Evolutionary conservation across 2,797 vertebrate genomes (phyloP).

Genomic region (Ctenosaura bakeri): DNA sequence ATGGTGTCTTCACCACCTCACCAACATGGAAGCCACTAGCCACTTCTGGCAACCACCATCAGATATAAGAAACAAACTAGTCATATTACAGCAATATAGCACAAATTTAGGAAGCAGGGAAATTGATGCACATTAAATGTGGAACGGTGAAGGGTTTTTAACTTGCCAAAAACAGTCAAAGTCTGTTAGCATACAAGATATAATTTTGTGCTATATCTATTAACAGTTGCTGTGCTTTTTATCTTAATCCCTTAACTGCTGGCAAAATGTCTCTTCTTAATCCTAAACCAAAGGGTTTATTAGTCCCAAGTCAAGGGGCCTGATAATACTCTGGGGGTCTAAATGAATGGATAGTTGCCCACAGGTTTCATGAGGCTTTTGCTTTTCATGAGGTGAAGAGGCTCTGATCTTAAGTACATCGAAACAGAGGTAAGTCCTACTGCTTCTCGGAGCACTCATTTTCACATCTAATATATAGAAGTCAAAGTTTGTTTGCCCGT

Average conservation of each 20-base stretch:
- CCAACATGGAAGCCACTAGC: too few species aligned
- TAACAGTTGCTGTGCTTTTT: neutral
- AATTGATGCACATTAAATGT: neutral
- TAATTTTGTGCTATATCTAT: conserved; percentile 32
- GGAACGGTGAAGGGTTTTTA: neutral
- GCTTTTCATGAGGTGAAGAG: neutral
- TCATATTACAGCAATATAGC: neutral
- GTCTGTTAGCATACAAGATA: neutral
- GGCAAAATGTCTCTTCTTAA: neutral
- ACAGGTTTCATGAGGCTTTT: neutral
- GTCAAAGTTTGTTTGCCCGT: too few species aligned
- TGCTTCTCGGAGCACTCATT: neutral
- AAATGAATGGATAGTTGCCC: neutral
- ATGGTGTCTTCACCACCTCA: too few species aligned
- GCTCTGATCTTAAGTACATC: neutral
- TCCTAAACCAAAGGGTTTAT: neutral
- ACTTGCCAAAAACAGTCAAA: conserved; percentile 13
- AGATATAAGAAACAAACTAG: neutral
- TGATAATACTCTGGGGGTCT: neutral
- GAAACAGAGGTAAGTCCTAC: neutral
- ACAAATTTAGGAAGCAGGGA: neutral
- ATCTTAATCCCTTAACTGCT: neutral
- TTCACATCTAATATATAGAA: neutral
- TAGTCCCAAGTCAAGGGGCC: neutral
- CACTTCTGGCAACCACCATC: too few species aligned